Percentiles rank a stretch among this genome's conserved stretches.
Conservation (phyloP, 2,797 vertebrate species). For the Crenichthys baileyi region DNA sequence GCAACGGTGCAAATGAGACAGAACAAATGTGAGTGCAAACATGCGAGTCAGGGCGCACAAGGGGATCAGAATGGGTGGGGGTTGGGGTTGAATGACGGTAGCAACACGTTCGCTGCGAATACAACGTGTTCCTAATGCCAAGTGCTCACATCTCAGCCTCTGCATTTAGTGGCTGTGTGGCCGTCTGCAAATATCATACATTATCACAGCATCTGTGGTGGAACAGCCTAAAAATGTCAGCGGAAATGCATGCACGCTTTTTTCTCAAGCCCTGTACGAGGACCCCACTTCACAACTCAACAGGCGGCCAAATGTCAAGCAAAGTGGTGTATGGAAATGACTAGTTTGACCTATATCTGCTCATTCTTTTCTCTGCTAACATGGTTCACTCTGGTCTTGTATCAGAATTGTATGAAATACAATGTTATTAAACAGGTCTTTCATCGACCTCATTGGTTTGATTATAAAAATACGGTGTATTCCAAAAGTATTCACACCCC, state of each 20-base stretch:
- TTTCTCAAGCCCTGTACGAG: conserved; percentile 5
- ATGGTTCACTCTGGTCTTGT: neutral
- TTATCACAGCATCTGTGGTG: conserved; percentile 35
- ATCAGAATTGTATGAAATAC: neutral
- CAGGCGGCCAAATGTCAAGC: conserved; percentile 34
- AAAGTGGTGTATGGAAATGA: conserved; percentile 22
- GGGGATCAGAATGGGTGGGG: conserved; percentile 13
- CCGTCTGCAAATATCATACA: conserved; percentile 31
- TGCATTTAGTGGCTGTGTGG: conserved; percentile 12
- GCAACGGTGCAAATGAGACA: conserved; percentile 16
- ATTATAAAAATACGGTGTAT: neutral
- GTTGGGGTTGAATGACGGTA: neutral
- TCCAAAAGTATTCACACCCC: neutral
- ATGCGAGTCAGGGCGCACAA: conserved; percentile 13
- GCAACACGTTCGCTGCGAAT: conserved; percentile 10
- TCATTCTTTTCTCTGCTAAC: conserved; percentile 5
- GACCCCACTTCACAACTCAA: conserved; percentile 21
- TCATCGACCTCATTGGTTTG: neutral
- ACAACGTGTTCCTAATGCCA: neutral
- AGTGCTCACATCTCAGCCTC: conserved; percentile 18
- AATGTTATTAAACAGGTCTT: neutral
- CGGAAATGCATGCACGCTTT: conserved; percentile 4
- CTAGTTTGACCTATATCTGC: conserved; percentile 9
- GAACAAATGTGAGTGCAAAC: conserved; percentile 36
- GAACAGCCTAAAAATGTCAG: conserved; percentile 39